These are phyloP conservation scores for Leptobrachium ailaonicum DNA, from an alignment of 2,113 vertebrate species.

Conservation along the genomic window DNA sequence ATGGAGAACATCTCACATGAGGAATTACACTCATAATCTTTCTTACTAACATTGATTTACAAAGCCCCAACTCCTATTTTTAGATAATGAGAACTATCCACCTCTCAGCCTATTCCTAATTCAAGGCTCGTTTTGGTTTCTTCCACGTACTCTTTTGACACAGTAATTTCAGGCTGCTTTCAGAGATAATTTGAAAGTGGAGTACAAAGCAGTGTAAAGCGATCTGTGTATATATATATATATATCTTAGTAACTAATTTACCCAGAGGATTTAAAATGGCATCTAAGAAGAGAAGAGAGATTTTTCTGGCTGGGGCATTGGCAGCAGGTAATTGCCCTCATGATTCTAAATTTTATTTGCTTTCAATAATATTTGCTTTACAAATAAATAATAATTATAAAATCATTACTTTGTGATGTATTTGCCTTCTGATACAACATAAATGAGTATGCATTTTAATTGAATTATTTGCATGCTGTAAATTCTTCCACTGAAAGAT, in stretches of 20 bases:
- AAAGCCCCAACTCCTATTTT: slow-evolving; percentile 18
- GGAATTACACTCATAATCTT: slow-evolving; percentile 7
- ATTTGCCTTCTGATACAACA: neutral
- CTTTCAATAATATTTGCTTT: neutral
- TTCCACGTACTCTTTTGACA: slow-evolving; percentile 2
- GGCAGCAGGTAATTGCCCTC: slow-evolving; percentile 38
- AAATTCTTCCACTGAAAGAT: no score
- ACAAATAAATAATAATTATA: neutral
- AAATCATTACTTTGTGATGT: neutral
- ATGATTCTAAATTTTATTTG: neutral
- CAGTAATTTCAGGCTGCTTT: slow-evolving; percentile 22
- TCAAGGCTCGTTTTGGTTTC: slow-evolving; percentile 21
- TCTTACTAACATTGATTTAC: slow-evolving; percentile 22
- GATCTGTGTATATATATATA: neutral
- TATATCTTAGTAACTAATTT: neutral
- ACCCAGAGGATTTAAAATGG: slow-evolving; percentile 31
- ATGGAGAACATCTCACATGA: slow-evolving; percentile 34
- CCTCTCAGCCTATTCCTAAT: slow-evolving; percentile 4
- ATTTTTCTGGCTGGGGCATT: slow-evolving; percentile 28
- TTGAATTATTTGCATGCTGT: no score
- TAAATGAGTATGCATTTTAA: no score
- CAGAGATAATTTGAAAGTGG: slow-evolving; percentile 36
- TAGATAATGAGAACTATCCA: slow-evolving; percentile 24
- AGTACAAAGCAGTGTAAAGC: slow-evolving; percentile 13
- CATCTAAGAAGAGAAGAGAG: slow-evolving; percentile 40